These are phyloP conservation scores for Itoplectis maculator DNA, from an alignment of 2,888 invertebrate species.

Conservation along the genomic window DNA sequence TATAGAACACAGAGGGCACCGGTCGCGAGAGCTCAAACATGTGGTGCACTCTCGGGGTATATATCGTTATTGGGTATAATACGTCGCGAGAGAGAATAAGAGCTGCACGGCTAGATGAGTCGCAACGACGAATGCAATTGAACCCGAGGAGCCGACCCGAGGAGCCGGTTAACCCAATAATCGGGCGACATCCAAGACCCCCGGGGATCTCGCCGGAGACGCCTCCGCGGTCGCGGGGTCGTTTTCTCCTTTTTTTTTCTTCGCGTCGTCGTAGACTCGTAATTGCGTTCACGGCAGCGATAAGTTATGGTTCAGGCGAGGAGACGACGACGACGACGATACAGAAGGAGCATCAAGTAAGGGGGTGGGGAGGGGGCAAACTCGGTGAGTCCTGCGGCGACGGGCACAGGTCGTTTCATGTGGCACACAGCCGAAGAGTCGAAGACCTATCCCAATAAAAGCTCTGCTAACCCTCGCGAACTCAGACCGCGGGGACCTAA, in stretches of 20 bases:
- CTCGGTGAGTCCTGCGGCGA: background rate
- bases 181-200: slow-evolving; percentile 55
- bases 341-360: background rate
- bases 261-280: background rate
- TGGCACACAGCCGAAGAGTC: slow-evolving; percentile 60
- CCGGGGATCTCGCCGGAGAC: slow-evolving; percentile 53
- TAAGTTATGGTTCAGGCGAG: slow-evolving; percentile 40
- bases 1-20: background rate
- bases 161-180: slow-evolving; percentile 65
- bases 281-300: background rate
- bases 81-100: background rate
- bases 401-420: background rate
- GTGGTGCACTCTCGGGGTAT: slow-evolving; percentile 32
- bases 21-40: slow-evolving; percentile 37
- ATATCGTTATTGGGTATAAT: slow-evolving; percentile 25
- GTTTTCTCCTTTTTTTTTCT: slow-evolving; percentile 25
- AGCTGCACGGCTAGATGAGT: slow-evolving; percentile 42
- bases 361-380: background rate
- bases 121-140: slow-evolving; percentile 66
- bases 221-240: slow-evolving; percentile 45
- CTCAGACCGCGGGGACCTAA: slow-evolving; percentile 72
- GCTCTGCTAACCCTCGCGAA: slow-evolving; percentile 73
- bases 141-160: slow-evolving; percentile 67
- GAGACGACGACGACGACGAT: background rate
- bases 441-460: slow-evolving; percentile 79